Percentiles rank a stretch among this genome's conserved stretches.
Conservation (phyloP, 2,797 vertebrate genomes). For the Lindbergichthys nudifrons region DNA sequence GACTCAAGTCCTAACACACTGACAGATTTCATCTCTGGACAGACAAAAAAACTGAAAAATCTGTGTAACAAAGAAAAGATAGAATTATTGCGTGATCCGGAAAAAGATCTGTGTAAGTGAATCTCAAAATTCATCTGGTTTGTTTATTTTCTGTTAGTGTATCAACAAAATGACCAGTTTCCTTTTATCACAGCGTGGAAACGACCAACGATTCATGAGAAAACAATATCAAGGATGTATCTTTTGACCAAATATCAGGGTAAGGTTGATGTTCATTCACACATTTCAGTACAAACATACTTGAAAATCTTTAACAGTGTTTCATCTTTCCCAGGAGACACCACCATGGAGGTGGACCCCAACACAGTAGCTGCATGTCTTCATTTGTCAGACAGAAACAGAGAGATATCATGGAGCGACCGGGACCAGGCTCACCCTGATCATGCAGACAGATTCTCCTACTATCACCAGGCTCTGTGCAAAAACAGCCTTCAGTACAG, state of each 20-base stretch:
- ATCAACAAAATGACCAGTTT: background rate
- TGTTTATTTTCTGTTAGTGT: background rate
- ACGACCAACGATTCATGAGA: fast-evolving
- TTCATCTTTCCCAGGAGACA: constrained; percentile 34
- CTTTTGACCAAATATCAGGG: background rate
- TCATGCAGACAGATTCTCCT: constrained; percentile 63
- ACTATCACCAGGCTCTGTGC: constrained; percentile 57
- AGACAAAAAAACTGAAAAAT: constrained; percentile 48
- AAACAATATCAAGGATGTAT: background rate
- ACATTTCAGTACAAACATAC: background rate
- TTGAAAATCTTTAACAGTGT: background rate
- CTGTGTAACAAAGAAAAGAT: constrained; percentile 30
- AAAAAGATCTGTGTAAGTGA: constrained; percentile 31
- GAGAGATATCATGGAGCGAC: constrained; percentile 44
- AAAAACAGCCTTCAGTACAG: constrained; percentile 7
- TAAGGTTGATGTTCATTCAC: constrained; percentile 5
- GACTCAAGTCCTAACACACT: background rate
- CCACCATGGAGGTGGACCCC: constrained; percentile 50
- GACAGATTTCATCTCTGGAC: constrained; percentile 27
- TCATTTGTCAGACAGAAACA: constrained; percentile 50
- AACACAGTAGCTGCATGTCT: constrained; percentile 62
- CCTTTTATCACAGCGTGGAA: constrained; percentile 15
- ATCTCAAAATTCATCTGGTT: background rate
- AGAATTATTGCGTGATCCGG: background rate
- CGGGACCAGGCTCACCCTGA: constrained; percentile 47